phyloP scores from a whole-genome alignment of 2,113 vertebrate genomes.

The Speoplatyrhinus poulsoni region DNA sequence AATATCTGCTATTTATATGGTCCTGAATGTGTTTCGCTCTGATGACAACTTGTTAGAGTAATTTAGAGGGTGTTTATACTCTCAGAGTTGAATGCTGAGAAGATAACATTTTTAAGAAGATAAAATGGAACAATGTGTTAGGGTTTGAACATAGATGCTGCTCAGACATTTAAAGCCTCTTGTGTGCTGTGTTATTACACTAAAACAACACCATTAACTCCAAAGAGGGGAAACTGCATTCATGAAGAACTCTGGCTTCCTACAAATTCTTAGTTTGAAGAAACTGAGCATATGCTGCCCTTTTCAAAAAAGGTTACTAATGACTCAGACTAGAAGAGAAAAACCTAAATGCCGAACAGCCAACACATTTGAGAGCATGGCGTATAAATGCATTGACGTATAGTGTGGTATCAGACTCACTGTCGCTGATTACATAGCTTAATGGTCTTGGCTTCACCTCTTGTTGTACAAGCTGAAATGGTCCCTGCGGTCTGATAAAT shows the following conservation, averaged over 20 bases:
- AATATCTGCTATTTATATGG: conserved; percentile 33
- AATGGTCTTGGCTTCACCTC: conserved; percentile 74
- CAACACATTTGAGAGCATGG: conserved; percentile 50
- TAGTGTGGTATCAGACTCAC: conserved; percentile 60
- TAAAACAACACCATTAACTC: conserved; percentile 51
- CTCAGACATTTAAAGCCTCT: conserved; percentile 32
- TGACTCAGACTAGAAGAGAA: conserved; percentile 29
- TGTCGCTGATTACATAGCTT: conserved; percentile 73
- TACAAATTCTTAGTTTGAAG: conserved; percentile 53
- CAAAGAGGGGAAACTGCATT: conserved; percentile 40
- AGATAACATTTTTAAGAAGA: conserved; percentile 43
- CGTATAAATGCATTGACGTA: conserved; percentile 53
- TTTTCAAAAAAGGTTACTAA: conserved; percentile 55
- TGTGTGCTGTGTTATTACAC: conserved; percentile 37
- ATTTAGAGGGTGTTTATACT: conserved; percentile 48
- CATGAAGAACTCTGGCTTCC: conserved; percentile 36
- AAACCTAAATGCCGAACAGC: conserved; percentile 43
- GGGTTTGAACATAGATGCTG: conserved; percentile 33
- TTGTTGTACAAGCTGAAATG: conserved; percentile 74
- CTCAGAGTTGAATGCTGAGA: conserved; percentile 42
- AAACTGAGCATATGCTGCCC: conserved; percentile 33
- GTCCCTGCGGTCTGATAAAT: conserved; percentile 73
- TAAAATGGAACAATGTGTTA: conserved; percentile 42
- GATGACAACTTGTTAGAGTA: conserved; percentile 37
- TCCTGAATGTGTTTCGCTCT: conserved; percentile 38